Conservation (phyloP, 2,888 invertebrate species). For the Macrosoma leucophasiata region DNA sequence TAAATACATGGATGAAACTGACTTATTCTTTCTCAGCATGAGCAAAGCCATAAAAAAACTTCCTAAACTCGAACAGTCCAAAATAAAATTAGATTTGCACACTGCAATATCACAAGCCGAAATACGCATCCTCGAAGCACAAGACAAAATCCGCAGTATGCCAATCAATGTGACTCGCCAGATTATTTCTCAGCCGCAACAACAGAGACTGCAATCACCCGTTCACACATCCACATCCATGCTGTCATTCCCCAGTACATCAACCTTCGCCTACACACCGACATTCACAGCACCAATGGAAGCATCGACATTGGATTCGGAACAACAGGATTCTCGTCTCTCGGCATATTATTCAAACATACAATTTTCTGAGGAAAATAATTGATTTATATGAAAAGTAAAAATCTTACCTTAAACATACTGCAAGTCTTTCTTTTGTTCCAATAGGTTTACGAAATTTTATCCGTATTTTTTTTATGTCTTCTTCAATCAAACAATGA, state of each 20-base stretch:
- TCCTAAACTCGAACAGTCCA: slow-evolving; percentile 28
- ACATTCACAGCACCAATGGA: too few relatives aligned
- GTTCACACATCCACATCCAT: slow-evolving; percentile 1
- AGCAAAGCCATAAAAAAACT: slow-evolving; percentile 29
- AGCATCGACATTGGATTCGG: not conserved
- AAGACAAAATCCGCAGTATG: slow-evolving; percentile 18
- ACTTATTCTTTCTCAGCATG: slow-evolving; percentile 30
- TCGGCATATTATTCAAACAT: not conserved
- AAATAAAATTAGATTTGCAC: slow-evolving; percentile 30
- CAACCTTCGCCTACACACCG: slow-evolving; percentile 1
- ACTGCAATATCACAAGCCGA: slow-evolving; percentile 27
- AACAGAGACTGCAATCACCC: slow-evolving; percentile 1
- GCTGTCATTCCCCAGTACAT: slow-evolving; percentile 1
- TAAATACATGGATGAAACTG: slow-evolving; percentile 29
- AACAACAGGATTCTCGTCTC: not conserved
- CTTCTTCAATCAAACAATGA: slow-evolving; percentile 19
- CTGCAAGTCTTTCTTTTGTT: slow-evolving; percentile 27
- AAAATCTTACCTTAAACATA: slow-evolving; percentile 26
- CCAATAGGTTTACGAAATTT: slow-evolving; percentile 24
- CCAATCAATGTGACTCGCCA: slow-evolving; percentile 3
- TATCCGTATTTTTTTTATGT: slow-evolving; percentile 23
- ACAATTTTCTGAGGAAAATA: not conserved
- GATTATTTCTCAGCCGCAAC: not conserved
- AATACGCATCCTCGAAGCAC: slow-evolving; percentile 21
- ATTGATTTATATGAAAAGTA: too few relatives aligned